Conservation (phyloP, 2,888 invertebrate species). For the Thymelicus lineola region DNA sequence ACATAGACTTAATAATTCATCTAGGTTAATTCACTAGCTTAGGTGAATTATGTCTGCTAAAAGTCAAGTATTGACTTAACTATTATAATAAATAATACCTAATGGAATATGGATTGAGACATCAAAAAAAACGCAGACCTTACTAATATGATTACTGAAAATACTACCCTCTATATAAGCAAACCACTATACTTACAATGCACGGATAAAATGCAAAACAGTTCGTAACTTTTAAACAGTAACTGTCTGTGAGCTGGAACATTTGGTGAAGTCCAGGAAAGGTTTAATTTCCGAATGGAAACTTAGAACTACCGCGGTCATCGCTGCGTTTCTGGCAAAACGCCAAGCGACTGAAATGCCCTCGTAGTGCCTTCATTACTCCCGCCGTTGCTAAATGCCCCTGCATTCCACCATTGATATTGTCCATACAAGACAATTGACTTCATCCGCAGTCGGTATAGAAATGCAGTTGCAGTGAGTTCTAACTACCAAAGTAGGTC, state of each 20-base stretch:
- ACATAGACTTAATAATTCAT: no score
- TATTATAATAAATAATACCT: no score
- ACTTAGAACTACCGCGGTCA: constrained; percentile 20
- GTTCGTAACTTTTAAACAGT: constrained; percentile 3
- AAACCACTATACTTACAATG: background rate
- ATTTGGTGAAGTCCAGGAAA: constrained; percentile 6
- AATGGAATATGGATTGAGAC: no score
- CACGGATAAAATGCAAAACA: background rate
- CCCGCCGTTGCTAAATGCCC: constrained; percentile 11
- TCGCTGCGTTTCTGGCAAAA: constrained; percentile 9
- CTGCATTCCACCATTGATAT: constrained; percentile 12
- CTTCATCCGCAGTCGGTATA: background rate
- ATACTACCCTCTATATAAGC: no score
- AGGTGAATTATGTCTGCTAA: no score
- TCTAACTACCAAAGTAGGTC: background rate
- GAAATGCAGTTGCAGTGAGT: background rate
- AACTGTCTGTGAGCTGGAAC: background rate
- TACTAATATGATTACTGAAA: no score
- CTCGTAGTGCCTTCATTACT: constrained; percentile 29
- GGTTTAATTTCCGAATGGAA: constrained; percentile 26
- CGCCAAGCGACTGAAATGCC: constrained; percentile 10
- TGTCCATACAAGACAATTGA: constrained; percentile 12
- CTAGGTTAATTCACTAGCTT: no score
- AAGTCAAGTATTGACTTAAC: no score
- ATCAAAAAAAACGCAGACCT: no score